Percentiles rank a stretch among this genome's conserved stretches.
phyloP scores from a whole-genome alignment of 2,113 vertebrate species.

The Otolemur garnettii region DNA sequence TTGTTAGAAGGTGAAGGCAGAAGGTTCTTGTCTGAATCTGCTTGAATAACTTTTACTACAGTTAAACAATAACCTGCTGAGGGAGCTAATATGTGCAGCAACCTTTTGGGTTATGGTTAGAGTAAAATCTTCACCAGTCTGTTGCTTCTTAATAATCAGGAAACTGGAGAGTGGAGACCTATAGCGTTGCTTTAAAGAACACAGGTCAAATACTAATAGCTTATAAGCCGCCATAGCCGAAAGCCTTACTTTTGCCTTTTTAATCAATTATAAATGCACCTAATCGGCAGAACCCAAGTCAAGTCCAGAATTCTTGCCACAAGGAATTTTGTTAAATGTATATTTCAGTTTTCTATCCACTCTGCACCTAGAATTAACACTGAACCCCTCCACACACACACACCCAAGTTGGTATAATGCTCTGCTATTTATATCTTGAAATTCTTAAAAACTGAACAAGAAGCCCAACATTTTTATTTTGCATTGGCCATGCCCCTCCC shows the following conservation, averaged over 20 bases:
- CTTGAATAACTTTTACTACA: not conserved
- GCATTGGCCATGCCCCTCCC: accelerated
- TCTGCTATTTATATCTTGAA: not conserved
- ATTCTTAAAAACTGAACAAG: not conserved
- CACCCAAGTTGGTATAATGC: no score
- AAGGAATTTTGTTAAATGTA: not conserved
- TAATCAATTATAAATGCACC: not conserved
- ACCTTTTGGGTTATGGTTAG: not conserved
- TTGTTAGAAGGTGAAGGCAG: not conserved
- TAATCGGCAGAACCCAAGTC: not conserved
- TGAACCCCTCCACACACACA: no score
- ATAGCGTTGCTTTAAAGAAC: not conserved
- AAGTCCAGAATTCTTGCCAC: not conserved
- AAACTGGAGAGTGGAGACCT: not conserved
- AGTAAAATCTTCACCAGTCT: not conserved
- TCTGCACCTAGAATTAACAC: not conserved
- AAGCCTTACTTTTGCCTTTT: not conserved
- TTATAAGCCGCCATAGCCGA: not conserved
- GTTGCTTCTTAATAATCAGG: not conserved
- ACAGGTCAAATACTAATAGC: not conserved
- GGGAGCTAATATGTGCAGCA: not conserved
- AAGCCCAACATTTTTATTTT: not conserved
- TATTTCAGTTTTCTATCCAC: not conserved
- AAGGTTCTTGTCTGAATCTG: not conserved
- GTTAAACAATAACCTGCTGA: not conserved